These are phyloP conservation scores for Cryptocheilus praepositus DNA, from an alignment of 2,888 invertebrate genomes.

Conservation along the genomic window DNA sequence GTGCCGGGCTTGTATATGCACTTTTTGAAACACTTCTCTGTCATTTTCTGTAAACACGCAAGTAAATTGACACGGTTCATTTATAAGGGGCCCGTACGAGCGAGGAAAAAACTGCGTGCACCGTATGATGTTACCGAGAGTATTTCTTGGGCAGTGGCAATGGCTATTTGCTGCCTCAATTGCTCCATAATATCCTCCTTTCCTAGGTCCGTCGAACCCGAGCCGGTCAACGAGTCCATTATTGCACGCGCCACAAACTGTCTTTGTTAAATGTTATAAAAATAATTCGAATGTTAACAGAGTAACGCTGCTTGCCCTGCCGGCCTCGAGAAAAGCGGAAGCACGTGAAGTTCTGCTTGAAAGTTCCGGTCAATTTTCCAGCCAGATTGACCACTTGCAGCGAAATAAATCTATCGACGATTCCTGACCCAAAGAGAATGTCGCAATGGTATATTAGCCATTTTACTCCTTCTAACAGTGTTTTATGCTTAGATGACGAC, in stretches of 20 bases:
- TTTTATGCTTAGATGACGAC: too few relatives aligned
- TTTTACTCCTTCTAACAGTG: too few relatives aligned
- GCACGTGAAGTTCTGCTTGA: constrained; percentile 42
- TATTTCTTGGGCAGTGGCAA: constrained; percentile 95
- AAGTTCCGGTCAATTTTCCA: constrained; percentile 2
- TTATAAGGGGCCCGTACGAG: constrained; percentile 32
- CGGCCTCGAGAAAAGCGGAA: constrained; percentile 36
- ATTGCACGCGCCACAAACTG: constrained; percentile 1
- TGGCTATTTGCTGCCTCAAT: constrained; percentile 95
- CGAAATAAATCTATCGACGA: too few relatives aligned
- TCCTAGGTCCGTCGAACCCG: constrained; percentile 81
- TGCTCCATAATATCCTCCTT: constrained; percentile 94
- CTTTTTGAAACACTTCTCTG: constrained; percentile 97
- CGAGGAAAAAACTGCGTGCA: constrained; percentile 23
- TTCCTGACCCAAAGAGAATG: too few relatives aligned
- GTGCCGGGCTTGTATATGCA: constrained; percentile 94
- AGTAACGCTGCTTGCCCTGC: constrained; percentile 12
- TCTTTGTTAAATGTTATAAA: not conserved
- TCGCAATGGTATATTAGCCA: too few relatives aligned
- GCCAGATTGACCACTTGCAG: too few relatives aligned
- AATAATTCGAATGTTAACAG: constrained; percentile 6
- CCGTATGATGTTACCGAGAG: constrained; percentile 80
- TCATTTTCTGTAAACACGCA: constrained; percentile 86
- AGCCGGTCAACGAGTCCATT: constrained; percentile 79
- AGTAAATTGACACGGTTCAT: constrained; percentile 28